These are phyloP conservation scores for Enteromius treurensis DNA, from an alignment of 2,797 vertebrate genomes.

Conservation along the genomic window DNA sequence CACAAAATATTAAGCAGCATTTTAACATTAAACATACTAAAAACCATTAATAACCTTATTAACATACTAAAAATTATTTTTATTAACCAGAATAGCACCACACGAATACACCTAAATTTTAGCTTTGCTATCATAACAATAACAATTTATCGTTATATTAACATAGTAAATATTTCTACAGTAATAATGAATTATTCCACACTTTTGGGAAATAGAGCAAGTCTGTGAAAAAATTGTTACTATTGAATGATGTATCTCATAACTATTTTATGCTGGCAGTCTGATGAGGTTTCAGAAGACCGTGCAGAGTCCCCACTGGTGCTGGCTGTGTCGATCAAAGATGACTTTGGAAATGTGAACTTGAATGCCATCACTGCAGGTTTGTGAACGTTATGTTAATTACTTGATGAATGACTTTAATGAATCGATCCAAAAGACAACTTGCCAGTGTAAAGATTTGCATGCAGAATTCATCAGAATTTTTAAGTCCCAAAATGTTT, in stretches of 20 bases:
- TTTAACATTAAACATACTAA: background rate
- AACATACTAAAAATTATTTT: too few species aligned
- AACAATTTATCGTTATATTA: background rate
- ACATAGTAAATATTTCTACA: background rate
- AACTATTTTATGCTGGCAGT: conserved; percentile 49
- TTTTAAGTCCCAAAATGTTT: background rate
- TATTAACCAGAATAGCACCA: background rate
- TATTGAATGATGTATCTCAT: background rate
- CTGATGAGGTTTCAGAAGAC: conserved; percentile 34
- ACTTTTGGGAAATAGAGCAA: background rate
- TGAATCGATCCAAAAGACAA: background rate
- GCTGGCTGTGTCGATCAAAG: conserved; percentile 66
- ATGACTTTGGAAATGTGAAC: conserved; percentile 68
- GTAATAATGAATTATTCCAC: background rate
- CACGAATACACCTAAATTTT: background rate
- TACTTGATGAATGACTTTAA: too few species aligned
- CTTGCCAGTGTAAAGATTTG: background rate
- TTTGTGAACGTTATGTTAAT: conserved; percentile 55
- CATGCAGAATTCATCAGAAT: background rate
- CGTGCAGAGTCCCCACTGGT: conserved; percentile 60
- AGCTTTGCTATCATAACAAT: background rate
- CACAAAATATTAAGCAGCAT: background rate
- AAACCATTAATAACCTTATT: background rate
- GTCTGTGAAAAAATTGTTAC: background rate
- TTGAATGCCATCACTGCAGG: conserved; percentile 66